Base-by-base conservation (phyloP, 2,113 vertebrate species). In the Nycticryphes semicollaris region DNA sequence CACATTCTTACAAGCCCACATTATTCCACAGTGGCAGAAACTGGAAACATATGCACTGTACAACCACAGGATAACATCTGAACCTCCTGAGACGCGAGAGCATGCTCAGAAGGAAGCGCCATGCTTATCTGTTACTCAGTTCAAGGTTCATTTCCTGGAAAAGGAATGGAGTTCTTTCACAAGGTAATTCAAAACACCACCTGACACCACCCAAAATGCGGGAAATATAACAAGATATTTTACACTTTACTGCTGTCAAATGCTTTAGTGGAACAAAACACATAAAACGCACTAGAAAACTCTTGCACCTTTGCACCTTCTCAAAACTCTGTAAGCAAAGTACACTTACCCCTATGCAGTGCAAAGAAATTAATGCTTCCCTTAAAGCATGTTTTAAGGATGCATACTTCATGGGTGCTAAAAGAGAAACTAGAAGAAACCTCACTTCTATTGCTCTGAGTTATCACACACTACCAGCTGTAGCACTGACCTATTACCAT, bases 81-180 rank as follows among this genome's bases (percentile, higher is more conserved):
- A 87, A 70, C 18, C 20, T 63, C 51, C n/a, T 2, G 10, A 91
- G 37, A 81, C 0, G 2, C 0, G 4, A 56, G 27, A 3, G 1
- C 7, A 16, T 0, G 0, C 39, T 59, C 6, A 2, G 37, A 87
- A 69, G 27, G 6, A 16, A 70, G 69, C 1, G 0, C 23, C 7
- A 7, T 6, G 14, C 50, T 89, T 87, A 89, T 28, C 59, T 14
- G 1, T 28, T 75, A 67, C 23, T 67, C 6, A 4, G 22, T n/a
- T 37, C 1, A 1, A 15, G 17, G 7, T 19, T 59, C 20, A 14
- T 17, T 90, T 86, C 31, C 72, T 66, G 20, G 33, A 66, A 57
- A 57, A 73, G 27, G 16, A 78, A 89, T 6, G 1, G 0, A 12
- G 48, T 78, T 56, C 25, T 78, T 84, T 84, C 59, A 79, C 5